Conservation (phyloP, 2,113 vertebrate species). For the Mustelus asterias region DNA sequence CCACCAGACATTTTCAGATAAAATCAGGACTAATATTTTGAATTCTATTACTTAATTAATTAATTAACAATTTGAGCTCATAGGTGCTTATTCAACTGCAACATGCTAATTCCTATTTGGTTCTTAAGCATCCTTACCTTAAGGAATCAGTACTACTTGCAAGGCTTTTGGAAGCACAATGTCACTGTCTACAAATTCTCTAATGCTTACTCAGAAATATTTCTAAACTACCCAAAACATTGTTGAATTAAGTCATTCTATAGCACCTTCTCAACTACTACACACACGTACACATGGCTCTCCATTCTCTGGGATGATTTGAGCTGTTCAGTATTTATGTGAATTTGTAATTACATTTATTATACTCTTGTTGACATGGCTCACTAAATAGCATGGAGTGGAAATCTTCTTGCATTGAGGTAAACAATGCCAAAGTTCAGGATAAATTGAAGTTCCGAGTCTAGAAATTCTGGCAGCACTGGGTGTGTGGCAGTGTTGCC, state of each 20-base stretch:
- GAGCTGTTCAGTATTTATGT: neutral
- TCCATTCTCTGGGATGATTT: neutral
- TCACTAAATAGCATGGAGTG: neutral
- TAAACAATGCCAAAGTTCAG: neutral
- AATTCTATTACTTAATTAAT: neutral
- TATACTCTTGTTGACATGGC: neutral
- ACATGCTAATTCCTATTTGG: neutral
- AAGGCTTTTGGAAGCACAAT: neutral
- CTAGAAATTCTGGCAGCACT: neutral
- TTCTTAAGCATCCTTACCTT: neutral
- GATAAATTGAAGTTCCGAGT: neutral
- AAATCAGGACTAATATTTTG: neutral
- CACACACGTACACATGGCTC: neutral
- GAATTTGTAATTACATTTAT: neutral
- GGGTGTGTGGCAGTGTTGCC: no score
- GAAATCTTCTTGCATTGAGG: neutral
- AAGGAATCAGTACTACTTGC: neutral
- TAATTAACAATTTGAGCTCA: neutral
- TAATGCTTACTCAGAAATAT: neutral
- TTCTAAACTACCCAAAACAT: neutral
- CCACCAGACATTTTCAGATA: neutral
- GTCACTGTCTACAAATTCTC: no score
- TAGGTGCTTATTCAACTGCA: neutral
- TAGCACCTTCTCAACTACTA: neutral
- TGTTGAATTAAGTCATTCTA: neutral